phyloP scores from a whole-genome alignment of 2,888 invertebrate genomes.

The Nematopogon swammerdamellus region DNA sequence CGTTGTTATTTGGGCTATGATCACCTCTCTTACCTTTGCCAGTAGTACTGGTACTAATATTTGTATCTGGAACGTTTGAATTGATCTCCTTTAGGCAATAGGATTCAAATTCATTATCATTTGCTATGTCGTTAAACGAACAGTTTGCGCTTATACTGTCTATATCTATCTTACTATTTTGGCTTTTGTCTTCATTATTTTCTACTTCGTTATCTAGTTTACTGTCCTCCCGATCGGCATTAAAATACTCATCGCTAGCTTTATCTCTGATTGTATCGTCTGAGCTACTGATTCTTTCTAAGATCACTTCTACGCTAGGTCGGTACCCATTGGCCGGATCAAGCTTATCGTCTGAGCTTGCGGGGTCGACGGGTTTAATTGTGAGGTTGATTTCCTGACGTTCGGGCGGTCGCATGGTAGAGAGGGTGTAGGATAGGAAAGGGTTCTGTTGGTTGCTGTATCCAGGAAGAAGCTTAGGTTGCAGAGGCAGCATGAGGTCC shows the following conservation, averaged over 20 bases:
- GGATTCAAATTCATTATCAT: slow-evolving; percentile 18
- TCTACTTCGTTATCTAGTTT: slow-evolving; percentile 16
- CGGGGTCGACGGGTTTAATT: neutral
- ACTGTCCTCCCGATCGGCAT: no score
- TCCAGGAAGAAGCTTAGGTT: slow-evolving; percentile 64
- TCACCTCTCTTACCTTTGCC: slow-evolving; percentile 21
- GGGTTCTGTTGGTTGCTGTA: slow-evolving; percentile 51
- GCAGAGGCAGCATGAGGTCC: slow-evolving; percentile 67
- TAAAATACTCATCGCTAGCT: neutral
- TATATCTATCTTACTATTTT: slow-evolving; percentile 4
- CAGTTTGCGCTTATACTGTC: slow-evolving; percentile 21
- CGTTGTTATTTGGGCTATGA: slow-evolving; percentile 29
- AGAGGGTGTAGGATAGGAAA: slow-evolving; percentile 48
- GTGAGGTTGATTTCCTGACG: neutral
- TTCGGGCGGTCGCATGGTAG: slow-evolving; percentile 45
- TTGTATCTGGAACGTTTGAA: slow-evolving; percentile 35
- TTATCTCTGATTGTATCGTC: neutral
- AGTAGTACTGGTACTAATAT: slow-evolving; percentile 7
- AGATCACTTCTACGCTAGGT: slow-evolving; percentile 33
- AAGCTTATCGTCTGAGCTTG: neutral
- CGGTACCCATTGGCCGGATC: slow-evolving; percentile 19
- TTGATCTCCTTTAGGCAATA: slow-evolving; percentile 38
- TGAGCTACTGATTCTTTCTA: slow-evolving; percentile 16
- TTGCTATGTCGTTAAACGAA: slow-evolving; percentile 15
- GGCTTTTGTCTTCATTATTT: slow-evolving; percentile 9